Evolutionary conservation across 2,113 vertebrate genomes (phyloP), one percentile per base, ranked within the genome.

Genomic region (Shinisaurus crocodilurus): DNA sequence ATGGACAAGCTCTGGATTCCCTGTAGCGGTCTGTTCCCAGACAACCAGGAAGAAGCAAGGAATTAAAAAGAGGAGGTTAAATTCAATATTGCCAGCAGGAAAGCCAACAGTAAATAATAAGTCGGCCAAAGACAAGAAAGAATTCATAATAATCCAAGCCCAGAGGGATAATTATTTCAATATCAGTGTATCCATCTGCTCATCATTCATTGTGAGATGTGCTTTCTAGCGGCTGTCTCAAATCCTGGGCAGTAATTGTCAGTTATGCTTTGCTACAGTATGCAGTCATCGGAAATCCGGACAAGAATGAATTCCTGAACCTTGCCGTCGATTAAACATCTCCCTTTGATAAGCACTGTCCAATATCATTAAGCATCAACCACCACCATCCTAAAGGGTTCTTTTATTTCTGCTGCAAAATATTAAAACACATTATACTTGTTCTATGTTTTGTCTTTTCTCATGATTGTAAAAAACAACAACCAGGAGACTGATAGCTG

Each of bases 301-400:
- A 96, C 60, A 1, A 94, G n/a, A 92, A 80, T 72, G 50, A 91
- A 96, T 96, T 89, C 27, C 75, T 95, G 93, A 88, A n/a, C 92
- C 89, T 96, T 86, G 75, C 72, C 72, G 45, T 93, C 88, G 92
- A n/a, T 90, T 93, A 95, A 96, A 94, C 90, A 95, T 75, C 74
- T 87, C 86, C 92, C 67, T 93, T 93, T 93, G 88, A 92, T 91
- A 94, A 92, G 85, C 40, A 86, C 65, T 93, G 92, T 92, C 93
- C 92, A 63, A 85, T 95, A 92, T 70, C 82, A 88, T 92, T 85
- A 93, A 0, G 0, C 54, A 91, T 93, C 85, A 74, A 91, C 69
- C 85, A 32, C 0, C 50, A n/a, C 43, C 45, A 87, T 90, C 75
- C 87, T 84, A 70, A 70, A 65, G 80, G 40, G 91, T n/a, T 88